Conservation (phyloP, 2,797 vertebrate genomes). For the Atherinosoma microstoma region DNA sequence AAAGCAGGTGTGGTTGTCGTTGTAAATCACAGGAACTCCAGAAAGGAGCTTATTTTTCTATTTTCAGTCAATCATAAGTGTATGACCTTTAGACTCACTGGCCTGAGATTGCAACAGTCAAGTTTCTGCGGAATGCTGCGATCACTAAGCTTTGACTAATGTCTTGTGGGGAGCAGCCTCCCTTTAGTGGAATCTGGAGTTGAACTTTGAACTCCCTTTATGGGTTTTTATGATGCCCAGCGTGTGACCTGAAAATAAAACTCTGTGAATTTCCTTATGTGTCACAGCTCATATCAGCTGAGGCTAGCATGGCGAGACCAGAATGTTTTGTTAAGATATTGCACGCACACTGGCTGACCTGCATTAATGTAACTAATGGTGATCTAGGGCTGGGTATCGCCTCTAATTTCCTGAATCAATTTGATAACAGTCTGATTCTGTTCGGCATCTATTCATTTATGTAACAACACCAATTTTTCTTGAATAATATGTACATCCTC, state of each 20-base stretch:
- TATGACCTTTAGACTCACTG: constrained; percentile 20
- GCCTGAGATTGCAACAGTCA: constrained; percentile 5
- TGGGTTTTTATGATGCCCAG: constrained; percentile 29
- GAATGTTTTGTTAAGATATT: neutral
- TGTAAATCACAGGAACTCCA: constrained; percentile 1
- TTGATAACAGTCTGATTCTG: no score
- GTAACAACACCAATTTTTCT: no score
- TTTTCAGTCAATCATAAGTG: neutral
- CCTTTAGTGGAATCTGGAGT: constrained; percentile 37
- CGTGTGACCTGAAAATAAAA: constrained; percentile 56
- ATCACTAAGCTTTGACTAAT: constrained; percentile 32
- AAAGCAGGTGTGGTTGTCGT: neutral
- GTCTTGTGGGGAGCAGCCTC: constrained; percentile 26
- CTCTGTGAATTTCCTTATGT: constrained; percentile 10
- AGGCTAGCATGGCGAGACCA: neutral
- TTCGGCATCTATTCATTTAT: no score
- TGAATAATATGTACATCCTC: no score
- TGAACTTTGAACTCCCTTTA: constrained; percentile 75
- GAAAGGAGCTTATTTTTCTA: neutral
- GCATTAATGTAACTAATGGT: neutral
- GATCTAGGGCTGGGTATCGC: neutral
- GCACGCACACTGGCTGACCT: constrained; percentile 8
- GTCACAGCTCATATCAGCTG: neutral
- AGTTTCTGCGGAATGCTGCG: neutral
- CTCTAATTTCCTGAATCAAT: no score